Evolutionary conservation across 2,888 invertebrate species (phyloP).

Genomic region (Charanyca ferruginea): DNA sequence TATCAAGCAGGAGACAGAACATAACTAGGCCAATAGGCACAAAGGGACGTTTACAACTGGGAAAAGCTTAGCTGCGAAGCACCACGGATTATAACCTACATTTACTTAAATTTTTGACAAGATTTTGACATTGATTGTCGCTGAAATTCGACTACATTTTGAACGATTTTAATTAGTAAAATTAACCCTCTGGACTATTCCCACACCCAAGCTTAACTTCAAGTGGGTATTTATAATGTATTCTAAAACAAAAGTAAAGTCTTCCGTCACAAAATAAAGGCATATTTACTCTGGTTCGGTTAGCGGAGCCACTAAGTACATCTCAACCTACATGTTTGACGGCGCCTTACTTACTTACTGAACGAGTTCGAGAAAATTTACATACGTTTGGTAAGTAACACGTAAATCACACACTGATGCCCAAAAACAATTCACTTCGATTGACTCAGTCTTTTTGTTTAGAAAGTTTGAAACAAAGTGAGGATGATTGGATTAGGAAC

Average conservation of each 20-base stretch:
- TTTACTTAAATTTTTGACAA: too few species aligned
- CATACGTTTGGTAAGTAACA: slow-evolving; percentile 50
- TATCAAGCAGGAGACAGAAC: too few species aligned
- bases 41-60: too few species aligned
- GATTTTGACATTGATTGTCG: too few species aligned
- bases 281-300: slow-evolving; percentile 43
- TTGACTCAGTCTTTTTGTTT: slow-evolving; percentile 3
- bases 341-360: slow-evolving; percentile 53
- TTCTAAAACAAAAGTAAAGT: slow-evolving; percentile 19
- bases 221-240: slow-evolving; percentile 25
- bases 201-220: slow-evolving; percentile 12
- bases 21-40: too few species aligned
- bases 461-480: slow-evolving; percentile 8
- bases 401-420: slow-evolving; percentile 27
- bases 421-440: slow-evolving; percentile 31
- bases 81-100: too few species aligned
- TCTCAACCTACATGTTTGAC: slow-evolving; percentile 60
- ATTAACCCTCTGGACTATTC: slow-evolving; percentile 20
- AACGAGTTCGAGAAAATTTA: slow-evolving; percentile 45
- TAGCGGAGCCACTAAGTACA: slow-evolving; percentile 56
- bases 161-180: too few species aligned
- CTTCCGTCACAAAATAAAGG: slow-evolving; percentile 36
- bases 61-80: too few species aligned
- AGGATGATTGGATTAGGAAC: background rate
- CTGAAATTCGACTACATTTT: too few species aligned